Conservation (phyloP, 2,888 invertebrate genomes). For the Agriopis aurantiaria region DNA sequence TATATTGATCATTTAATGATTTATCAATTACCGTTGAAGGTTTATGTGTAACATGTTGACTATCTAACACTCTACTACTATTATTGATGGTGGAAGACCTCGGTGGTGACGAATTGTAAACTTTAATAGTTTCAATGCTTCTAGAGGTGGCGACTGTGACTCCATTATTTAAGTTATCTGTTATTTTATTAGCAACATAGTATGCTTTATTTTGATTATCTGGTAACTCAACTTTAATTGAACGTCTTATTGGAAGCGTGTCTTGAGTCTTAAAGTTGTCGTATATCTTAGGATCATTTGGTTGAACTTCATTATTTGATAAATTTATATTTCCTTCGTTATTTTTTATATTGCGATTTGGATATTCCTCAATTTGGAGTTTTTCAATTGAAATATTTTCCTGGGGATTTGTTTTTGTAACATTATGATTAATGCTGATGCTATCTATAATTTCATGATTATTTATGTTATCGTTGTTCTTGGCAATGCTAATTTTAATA, state of each 20-base stretch:
- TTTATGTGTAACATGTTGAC: slow-evolving; percentile 6
- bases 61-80: not conserved
- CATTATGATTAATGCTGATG: not conserved
- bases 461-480: not conserved
- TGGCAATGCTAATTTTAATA: not conserved
- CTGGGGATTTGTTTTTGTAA: not conserved
- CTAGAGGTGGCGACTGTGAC: not conserved
- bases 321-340: not conserved
- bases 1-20: slow-evolving; percentile 16
- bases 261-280: not conserved
- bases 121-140: slow-evolving; percentile 8
- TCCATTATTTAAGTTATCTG: not conserved
- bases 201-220: not conserved
- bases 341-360: not conserved
- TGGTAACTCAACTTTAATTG: slow-evolving; percentile 1
- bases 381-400: slow-evolving; percentile 3
- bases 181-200: not conserved
- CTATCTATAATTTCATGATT: slow-evolving; percentile 1
- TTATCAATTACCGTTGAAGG: slow-evolving; percentile 1
- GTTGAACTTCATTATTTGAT: not conserved
- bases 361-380: not conserved
- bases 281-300: not conserved
- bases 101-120: slow-evolving; percentile 5
- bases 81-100: not conserved
- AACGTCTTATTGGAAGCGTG: not conserved